phyloP scores from a whole-genome alignment of 2,113 vertebrate species.

The Anguilla japonica region DNA sequence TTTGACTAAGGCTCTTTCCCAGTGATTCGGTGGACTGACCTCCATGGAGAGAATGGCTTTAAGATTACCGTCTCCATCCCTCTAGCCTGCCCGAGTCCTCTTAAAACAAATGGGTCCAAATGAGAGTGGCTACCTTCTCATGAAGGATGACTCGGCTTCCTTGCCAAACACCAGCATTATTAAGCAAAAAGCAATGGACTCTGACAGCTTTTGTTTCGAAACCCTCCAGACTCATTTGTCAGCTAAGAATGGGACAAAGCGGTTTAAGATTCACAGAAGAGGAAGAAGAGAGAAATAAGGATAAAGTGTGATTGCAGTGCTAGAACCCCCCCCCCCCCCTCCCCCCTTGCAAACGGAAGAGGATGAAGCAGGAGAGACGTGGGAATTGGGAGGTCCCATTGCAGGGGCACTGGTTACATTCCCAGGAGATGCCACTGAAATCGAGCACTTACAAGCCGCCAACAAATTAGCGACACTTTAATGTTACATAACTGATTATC shows the following conservation, averaged over 20 bases:
- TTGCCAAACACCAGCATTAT: conserved; percentile 60
- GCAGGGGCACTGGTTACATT: background rate
- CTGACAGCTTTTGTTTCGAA: conserved; percentile 74
- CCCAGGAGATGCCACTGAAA: too few relatives aligned
- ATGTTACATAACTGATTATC: too few relatives aligned
- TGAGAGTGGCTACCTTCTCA: conserved; percentile 51
- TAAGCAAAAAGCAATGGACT: conserved; percentile 62
- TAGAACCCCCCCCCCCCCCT: too few relatives aligned
- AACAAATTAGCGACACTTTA: too few relatives aligned
- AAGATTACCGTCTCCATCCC: conserved; percentile 45
- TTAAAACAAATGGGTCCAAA: conserved; percentile 47
- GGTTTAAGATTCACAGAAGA: conserved; percentile 64
- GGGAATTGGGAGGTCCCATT: background rate
- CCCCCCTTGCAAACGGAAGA: background rate
- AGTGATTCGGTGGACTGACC: background rate
- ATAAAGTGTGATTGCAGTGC: background rate
- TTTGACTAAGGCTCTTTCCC: background rate
- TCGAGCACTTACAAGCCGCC: too few relatives aligned
- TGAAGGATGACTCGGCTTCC: conserved; percentile 56
- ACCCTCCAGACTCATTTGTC: conserved; percentile 70
- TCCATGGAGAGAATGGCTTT: conserved; percentile 40
- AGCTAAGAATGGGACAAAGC: conserved; percentile 52
- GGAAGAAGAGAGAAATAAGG: conserved; percentile 34
- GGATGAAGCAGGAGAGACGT: background rate
- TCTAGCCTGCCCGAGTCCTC: conserved; percentile 21